phyloP scores from a whole-genome alignment of 2,888 invertebrate genomes.

The Elaeidobius kamerunicus region DNA sequence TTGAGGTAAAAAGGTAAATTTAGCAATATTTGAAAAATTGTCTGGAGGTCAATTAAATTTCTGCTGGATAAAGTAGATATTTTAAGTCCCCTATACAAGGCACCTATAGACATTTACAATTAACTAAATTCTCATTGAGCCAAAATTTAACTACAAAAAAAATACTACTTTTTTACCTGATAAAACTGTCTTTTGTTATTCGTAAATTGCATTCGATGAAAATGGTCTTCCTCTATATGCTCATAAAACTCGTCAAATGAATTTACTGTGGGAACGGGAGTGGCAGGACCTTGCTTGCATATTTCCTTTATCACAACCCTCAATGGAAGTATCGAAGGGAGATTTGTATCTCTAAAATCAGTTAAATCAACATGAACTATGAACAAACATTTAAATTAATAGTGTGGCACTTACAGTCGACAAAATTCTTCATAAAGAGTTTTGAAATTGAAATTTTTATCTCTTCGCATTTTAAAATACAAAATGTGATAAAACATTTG shows the following conservation, averaged over 20 bases:
- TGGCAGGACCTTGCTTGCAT: conserved; percentile 40
- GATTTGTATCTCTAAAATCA: conserved; percentile 41
- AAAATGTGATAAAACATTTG: conserved; percentile 45
- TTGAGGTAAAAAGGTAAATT: no score
- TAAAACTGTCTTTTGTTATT: conserved; percentile 46
- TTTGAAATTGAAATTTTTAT: conserved; percentile 44
- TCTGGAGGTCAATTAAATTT: no score
- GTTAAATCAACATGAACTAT: conserved; percentile 10
- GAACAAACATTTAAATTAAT: neutral
- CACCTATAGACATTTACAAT: neutral
- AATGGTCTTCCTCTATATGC: conserved; percentile 41
- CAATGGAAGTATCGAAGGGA: conserved; percentile 41
- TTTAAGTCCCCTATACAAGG: no score
- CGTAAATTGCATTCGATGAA: conserved; percentile 45
- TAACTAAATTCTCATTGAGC: neutral
- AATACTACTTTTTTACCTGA: no score
- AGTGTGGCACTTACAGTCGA: conserved; percentile 37
- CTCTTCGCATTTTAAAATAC: conserved; percentile 42
- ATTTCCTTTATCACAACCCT: conserved; percentile 45
- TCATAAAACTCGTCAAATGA: conserved; percentile 44
- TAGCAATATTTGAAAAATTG: no score
- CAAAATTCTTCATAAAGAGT: conserved; percentile 44
- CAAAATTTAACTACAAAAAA: no score
- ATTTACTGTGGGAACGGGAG: conserved; percentile 35
- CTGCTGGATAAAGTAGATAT: no score